Base-by-base conservation (phyloP, 2,888 invertebrate genomes). In the Cerceris ruficornis region DNA sequence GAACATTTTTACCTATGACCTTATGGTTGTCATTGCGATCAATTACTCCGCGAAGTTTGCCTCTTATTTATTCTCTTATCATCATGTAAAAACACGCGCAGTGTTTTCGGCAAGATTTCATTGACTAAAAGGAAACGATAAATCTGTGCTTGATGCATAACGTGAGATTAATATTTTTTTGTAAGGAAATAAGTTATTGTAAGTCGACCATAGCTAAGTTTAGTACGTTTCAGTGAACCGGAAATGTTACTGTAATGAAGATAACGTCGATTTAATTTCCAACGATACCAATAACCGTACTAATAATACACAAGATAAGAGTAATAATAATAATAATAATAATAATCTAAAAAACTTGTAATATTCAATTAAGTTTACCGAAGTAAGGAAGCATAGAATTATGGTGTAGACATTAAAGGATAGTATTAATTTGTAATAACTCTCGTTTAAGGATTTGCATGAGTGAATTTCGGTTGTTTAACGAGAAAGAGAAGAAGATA, bases 21-120 rank as follows among this genome's bases (percentile, higher is more conserved):
- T 14, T 28, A 14, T 15, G n/a, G 46, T 61, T 65, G 43, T 61
- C 61, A 43, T n/a, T 39, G 39, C 43, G 43, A 61, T 61, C 57
- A 66, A 43, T 71, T 66, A 42, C 66, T 75, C 60, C 28, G 28
- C 28, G 57, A 57, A 66, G 57, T 71, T 71, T 75, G 65, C 66
- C 65, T 46, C 75, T 41, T 46, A 60, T 60, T 57, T 52, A 49
- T 71, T 66, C 60, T 62, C 55, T 42, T 61, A 66, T 11, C 11
- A 7, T 13, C 52, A 8, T 14, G 60, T 66, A 66, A 66, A 28
- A 39, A 60, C n/a, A 28, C 59, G 46, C 61, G 46, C 15, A 66
- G 39, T 42, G 49, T 70, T 57, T 11, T 59, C 43, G 9, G 46
- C 8, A 5, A 46, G 9, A 46, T 55, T 55, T 17, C 55, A 13